Base-by-base conservation (phyloP, 1,140 invertebrate species). In the Conopomorpha cramerella region DNA sequence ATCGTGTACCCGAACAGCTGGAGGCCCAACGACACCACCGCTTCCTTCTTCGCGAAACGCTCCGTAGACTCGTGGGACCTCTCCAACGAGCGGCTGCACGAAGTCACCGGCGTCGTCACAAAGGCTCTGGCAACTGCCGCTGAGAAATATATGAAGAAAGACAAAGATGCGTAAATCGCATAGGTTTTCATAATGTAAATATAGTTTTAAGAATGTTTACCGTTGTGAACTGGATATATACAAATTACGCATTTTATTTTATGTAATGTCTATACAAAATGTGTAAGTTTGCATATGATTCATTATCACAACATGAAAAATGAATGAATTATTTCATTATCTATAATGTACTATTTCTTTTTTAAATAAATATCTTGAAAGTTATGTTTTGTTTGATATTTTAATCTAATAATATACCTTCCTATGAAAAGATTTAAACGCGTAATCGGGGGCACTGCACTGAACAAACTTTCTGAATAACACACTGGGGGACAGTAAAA, bases 1-100 rank as follows among this genome's bases (percentile, higher is more conserved):
- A 79, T 79, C 26, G 72, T 74, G 0, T 79, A 79, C 39, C 77
- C 77, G 2, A 76, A 78, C 44, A 76, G 71, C 39, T 76, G 56
- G 52, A 53, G 60, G 38, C 67, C 70, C 7, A 72, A 76, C 26
- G 53, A 48, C 2, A 51, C 48, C 1, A 76, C 67, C 12, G 55
- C 66, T 3, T 30, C 52, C 3, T 72, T 68, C 45, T 72, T 72
- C 37, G 61, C 67, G 3, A 72, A 76, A 41, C 41, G 71, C 18
- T 76, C 71, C 3, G 61, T 65, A 19, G 51, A 54, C 8, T 70
- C 27, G 45, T 51, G 49, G 44, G 39, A 65, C 43, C 48, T 68
- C 1, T 63, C 62, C 1, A 53, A 61, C 38, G 64, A 68, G 17
- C 61, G 65, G 23, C 46, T 73, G 1, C 64, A 73, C 23, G 61